These are phyloP conservation scores for Macrobrachium rosenbergii DNA, from an alignment of 1,140 invertebrate genomes.

Conservation along the genomic window DNA sequence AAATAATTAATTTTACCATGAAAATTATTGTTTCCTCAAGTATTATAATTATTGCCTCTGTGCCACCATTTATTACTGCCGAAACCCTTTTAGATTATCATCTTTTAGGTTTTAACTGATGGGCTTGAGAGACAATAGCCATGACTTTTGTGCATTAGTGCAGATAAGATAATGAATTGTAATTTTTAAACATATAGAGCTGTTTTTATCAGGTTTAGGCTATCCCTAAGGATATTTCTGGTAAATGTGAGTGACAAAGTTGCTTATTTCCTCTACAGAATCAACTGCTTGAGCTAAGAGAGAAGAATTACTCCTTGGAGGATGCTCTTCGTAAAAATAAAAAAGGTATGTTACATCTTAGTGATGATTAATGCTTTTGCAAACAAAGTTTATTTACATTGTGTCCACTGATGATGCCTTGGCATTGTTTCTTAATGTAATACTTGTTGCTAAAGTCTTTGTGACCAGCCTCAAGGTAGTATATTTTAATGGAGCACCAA, in stretches of 20 bases:
- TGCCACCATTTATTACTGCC: too few relatives aligned
- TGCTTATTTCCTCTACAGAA: constrained; percentile 68
- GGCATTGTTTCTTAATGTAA: neutral
- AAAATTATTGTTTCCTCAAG: too few relatives aligned
- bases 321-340: constrained; percentile 70
- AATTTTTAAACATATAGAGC: neutral
- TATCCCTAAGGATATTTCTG: neutral
- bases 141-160: too few relatives aligned
- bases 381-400: neutral
- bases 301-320: constrained; percentile 72
- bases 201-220: neutral
- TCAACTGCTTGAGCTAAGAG: constrained; percentile 72
- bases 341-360: constrained; percentile 68
- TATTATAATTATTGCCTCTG: too few relatives aligned
- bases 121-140: too few relatives aligned
- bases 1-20: too few relatives aligned
- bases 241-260: neutral
- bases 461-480: too few relatives aligned
- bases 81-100: too few relatives aligned
- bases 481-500: too few relatives aligned
- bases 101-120: too few relatives aligned
- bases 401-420: too few relatives aligned
- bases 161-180: too few relatives aligned
- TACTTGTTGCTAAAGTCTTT: neutral
- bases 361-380: neutral